Evolutionary conservation across 2,888 invertebrate genomes (phyloP).

Genomic region (Drosophila paucipuncta): DNA sequence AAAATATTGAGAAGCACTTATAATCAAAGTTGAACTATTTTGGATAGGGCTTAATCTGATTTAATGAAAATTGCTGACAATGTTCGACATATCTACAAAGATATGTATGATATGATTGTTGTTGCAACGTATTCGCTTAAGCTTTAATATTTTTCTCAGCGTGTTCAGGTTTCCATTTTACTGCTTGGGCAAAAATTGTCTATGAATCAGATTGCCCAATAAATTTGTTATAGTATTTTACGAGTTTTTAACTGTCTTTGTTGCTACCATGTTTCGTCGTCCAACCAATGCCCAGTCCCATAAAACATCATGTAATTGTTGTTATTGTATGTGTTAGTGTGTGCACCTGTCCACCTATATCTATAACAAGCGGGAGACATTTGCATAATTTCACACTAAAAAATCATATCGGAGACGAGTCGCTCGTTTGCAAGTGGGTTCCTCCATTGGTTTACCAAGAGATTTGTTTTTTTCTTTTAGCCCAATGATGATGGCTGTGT

Average conservation of each 20-base stretch:
- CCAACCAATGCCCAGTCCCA: slow-evolving; percentile 43
- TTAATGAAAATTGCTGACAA: neutral
- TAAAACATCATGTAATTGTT: slow-evolving; percentile 66
- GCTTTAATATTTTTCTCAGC: slow-evolving; percentile 2
- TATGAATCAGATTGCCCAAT: slow-evolving; percentile 62
- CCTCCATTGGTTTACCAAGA: slow-evolving; percentile 28
- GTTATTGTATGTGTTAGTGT: slow-evolving; percentile 37
- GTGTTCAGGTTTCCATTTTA: slow-evolving; percentile 25
- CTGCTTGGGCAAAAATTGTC: neutral
- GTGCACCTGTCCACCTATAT: slow-evolving; percentile 45
- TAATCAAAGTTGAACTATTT: neutral
- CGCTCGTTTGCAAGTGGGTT: slow-evolving; percentile 24
- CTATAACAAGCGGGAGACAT: slow-evolving; percentile 48
- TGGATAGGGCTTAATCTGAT: neutral
- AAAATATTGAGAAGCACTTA: neutral
- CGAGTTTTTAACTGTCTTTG: slow-evolving; percentile 77
- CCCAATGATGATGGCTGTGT: slow-evolving; percentile 52
- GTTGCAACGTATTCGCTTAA: neutral
- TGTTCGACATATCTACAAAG: neutral
- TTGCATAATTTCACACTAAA: slow-evolving; percentile 80
- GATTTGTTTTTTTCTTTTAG: slow-evolving; percentile 26
- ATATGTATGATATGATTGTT: neutral
- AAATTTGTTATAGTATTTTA: slow-evolving; percentile 78
- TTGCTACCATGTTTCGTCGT: slow-evolving; percentile 73
- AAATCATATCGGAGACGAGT: slow-evolving; percentile 39